phyloP scores from a whole-genome alignment of 1,140 invertebrate species.

The Pseudomyrmex gracilis region DNA sequence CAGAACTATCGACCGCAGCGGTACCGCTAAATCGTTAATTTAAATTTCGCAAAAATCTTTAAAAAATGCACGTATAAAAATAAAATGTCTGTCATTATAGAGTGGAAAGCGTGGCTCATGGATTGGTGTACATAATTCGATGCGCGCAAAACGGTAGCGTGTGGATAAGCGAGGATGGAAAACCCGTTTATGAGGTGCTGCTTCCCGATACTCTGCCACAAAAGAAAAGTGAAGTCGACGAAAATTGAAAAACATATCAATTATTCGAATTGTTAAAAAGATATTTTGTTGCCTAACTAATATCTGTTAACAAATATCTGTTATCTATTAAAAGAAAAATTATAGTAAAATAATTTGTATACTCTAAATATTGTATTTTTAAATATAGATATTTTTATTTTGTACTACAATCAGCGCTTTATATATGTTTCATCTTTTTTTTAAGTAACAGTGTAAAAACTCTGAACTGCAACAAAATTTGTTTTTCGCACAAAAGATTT shows the following conservation, averaged over 20 bases:
- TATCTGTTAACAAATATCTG: not conserved
- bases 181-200: slow-evolving; percentile 85
- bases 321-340: not conserved
- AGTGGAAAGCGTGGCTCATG: slow-evolving; percentile 83
- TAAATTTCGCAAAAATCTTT: too few relatives aligned
- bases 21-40: slow-evolving; percentile 43
- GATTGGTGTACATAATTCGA: slow-evolving; percentile 84
- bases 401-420: too few relatives aligned
- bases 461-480: too few relatives aligned
- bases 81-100: slow-evolving; percentile 74
- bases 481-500: too few relatives aligned
- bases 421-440: too few relatives aligned
- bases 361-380: too few relatives aligned
- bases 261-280: not conserved
- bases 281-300: not conserved
- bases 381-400: too few relatives aligned
- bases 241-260: not conserved
- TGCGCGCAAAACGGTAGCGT: slow-evolving; percentile 85
- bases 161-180: slow-evolving; percentile 85
- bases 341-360: not conserved
- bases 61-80: not conserved
- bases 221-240: slow-evolving; percentile 46
- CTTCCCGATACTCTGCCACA: slow-evolving; percentile 80
- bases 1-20: slow-evolving; percentile 65
- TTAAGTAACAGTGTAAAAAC: too few relatives aligned